These are phyloP conservation scores for Protobothrops mucrosquamatus DNA, from an alignment of 2,113 vertebrate species.

Conservation along the genomic window DNA sequence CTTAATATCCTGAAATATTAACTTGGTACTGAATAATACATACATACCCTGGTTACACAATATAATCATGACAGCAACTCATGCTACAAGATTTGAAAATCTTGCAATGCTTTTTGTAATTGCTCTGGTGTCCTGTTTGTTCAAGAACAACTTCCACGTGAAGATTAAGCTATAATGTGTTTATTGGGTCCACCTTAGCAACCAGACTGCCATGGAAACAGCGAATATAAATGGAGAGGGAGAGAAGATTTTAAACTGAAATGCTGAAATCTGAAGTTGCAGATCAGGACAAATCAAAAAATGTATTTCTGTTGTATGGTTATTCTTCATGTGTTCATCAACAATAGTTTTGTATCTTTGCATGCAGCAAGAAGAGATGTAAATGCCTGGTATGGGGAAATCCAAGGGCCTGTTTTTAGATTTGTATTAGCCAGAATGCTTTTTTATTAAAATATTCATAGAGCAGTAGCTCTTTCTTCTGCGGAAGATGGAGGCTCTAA, in stretches of 20 bases:
- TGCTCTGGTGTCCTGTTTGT: constrained; percentile 13
- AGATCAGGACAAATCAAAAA: constrained; percentile 28
- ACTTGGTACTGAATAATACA: not conserved
- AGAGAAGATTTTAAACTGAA: constrained; percentile 42
- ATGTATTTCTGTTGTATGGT: not conserved
- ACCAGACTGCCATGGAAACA: constrained; percentile 70
- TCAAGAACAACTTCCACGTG: constrained; percentile 53
- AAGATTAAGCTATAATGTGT: constrained; percentile 53
- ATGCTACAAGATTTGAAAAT: not conserved
- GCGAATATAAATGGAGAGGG: constrained; percentile 40
- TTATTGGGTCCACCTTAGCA: constrained; percentile 63
- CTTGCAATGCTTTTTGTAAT: not conserved
- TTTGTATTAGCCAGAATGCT: not conserved
- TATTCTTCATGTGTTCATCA: not conserved
- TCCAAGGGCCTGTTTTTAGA: not conserved
- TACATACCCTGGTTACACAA: not conserved
- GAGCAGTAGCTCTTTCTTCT: not conserved
- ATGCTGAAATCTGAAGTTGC: constrained; percentile 39
- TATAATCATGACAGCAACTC: not conserved
- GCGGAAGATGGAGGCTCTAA: not conserved
- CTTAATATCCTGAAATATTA: not conserved
- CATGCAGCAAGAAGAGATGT: not conserved
- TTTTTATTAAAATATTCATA: constrained; percentile 7
- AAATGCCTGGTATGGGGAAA: constrained; percentile 8
- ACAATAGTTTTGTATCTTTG: not conserved